Evolutionary conservation across 2,113 vertebrate genomes (phyloP), one percentile per base, ranked within the genome.

Genomic region (Planiliza haematocheilus): DNA sequence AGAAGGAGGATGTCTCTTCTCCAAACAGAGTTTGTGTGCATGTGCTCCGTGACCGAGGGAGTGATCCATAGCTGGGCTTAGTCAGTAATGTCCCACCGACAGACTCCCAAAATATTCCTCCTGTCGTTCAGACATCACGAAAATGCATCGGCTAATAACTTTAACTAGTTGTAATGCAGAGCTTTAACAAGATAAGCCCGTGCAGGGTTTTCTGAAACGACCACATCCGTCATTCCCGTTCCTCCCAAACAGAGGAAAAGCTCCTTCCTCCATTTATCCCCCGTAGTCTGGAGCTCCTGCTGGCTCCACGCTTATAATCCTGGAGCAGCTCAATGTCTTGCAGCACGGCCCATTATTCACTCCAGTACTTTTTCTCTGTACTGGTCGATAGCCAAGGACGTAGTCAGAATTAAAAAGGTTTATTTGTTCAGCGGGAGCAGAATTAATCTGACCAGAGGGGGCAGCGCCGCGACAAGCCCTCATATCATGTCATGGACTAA

Each of bases 271-370:
- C 52, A 50, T 81, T 51, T 42, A 64, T 66, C 51, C 63, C 68
- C 62, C 71, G 57, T 24, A 56, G 70, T 74, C 58, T 70, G 48
- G 50, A 49, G 46, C 38, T 50, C 30, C 52, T 69, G 70, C 48
- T 77, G 89, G 84, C 82, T 84, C 82, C 71, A 74, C 51, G 68
- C 60, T 72, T 49, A 73, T 85, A 81, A 83, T 81, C 77, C 71
- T 49, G 61, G 43, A 83, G 62, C 68, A 68, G 70, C 73, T 86
- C 74, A 89, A 70, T 83, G 81, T 57, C 67, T 68, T 42, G 14
- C 64, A 74, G 50, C 62, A 71, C 53, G 53, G 50, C 36, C 70
- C 65, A 79, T 89, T 88, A 88, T 81, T 90, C 82, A 86, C 85
- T 87, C 72, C 76, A 76, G 53, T 79, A 81, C 65, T 62, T 75